Evolutionary conservation across 2,113 vertebrate genomes (phyloP).

Genomic region (Suncus etruscus): DNA sequence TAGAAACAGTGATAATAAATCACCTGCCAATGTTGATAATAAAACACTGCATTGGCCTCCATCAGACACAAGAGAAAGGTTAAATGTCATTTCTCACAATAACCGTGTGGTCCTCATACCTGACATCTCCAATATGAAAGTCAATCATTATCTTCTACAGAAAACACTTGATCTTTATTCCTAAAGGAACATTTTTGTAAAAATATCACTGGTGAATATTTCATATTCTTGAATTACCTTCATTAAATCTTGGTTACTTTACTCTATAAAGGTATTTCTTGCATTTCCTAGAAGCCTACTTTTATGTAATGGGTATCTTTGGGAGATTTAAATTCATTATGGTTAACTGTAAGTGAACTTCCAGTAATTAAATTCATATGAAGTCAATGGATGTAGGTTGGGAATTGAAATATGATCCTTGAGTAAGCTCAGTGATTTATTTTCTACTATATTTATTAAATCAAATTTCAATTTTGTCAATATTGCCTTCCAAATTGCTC

Average conservation of each 20-base stretch:
- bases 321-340: slow-evolving; percentile 68
- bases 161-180: slow-evolving; percentile 84
- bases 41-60: slow-evolving; percentile 89
- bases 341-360: slow-evolving; percentile 49
- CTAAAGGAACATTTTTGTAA: slow-evolving; percentile 81
- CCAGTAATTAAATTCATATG: slow-evolving; percentile 66
- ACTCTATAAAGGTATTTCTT: slow-evolving; percentile 67
- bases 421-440: slow-evolving; percentile 57
- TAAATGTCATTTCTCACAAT: slow-evolving; percentile 90
- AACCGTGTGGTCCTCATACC: slow-evolving; percentile 88
- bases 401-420: slow-evolving; percentile 14
- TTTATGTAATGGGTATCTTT: slow-evolving; percentile 54
- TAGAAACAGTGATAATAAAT: slow-evolving; percentile 92
- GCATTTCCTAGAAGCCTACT: slow-evolving; percentile 62
- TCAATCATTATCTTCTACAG: slow-evolving; percentile 86
- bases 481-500: slow-evolving; percentile 12
- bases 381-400: slow-evolving; percentile 38
- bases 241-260: slow-evolving; percentile 80
- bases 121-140: slow-evolving; percentile 88
- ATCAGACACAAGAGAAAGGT: slow-evolving; percentile 89
- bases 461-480: neutral
- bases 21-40: slow-evolving; percentile 90
- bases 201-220: slow-evolving; percentile 71
- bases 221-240: slow-evolving; percentile 79
- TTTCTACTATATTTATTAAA: slow-evolving; percentile 63